phyloP scores from a whole-genome alignment of 2,113 vertebrate genomes.

The Centropristis striata region DNA sequence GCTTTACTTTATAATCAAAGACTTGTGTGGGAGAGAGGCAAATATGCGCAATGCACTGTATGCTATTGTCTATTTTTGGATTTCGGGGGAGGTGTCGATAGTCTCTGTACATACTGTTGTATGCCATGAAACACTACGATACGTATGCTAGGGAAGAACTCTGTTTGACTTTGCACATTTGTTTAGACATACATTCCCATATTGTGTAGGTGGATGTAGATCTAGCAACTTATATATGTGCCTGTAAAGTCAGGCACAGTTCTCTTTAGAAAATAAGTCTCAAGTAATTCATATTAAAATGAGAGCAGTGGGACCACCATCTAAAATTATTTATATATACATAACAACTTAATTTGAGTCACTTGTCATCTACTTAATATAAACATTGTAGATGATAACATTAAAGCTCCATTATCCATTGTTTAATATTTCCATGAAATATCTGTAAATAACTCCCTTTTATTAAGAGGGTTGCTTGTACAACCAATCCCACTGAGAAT shows the following conservation, averaged over 20 bases:
- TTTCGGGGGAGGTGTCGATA: slow-evolving; percentile 16
- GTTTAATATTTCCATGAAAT: neutral
- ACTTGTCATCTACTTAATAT: neutral
- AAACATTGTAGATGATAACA: neutral
- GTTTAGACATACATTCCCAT: neutral
- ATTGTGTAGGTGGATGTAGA: slow-evolving; percentile 13
- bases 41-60: neutral
- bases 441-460: neutral
- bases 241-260: neutral
- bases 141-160: neutral
- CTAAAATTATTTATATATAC: neutral
- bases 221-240: neutral
- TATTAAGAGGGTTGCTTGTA: neutral
- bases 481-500: neutral
- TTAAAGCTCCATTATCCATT: neutral
- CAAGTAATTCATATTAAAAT: neutral
- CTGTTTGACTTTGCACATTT: neutral
- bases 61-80: slow-evolving; percentile 24
- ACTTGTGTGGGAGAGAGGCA: slow-evolving; percentile 32
- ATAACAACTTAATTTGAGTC: neutral
- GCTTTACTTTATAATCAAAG: slow-evolving; percentile 21
- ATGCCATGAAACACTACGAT: neutral
- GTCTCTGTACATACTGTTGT: neutral
- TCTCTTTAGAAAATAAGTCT: neutral
- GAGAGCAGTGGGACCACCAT: neutral